Base-by-base conservation (phyloP, 2,113 vertebrate genomes). In the Himantopus leucocephalus region DNA sequence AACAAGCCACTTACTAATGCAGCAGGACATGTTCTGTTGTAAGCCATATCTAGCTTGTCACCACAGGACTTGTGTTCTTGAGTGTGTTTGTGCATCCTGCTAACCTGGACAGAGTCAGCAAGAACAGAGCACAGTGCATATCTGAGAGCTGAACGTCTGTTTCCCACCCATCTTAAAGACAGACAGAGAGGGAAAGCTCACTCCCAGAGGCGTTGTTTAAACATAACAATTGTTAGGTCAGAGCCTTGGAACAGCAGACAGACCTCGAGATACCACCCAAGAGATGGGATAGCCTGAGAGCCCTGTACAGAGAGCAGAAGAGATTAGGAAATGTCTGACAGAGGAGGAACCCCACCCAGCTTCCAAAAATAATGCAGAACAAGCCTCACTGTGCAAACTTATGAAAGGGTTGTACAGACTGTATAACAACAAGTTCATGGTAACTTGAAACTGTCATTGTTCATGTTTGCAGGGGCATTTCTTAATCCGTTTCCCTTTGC, bases 311-410 rank as follows among this genome's bases (percentile, higher is more conserved):
- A 81, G 15, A 71, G 18, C 37, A 75, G 24, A 84, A 92, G 47
- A 84, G 11, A 45, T 60, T 68, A 81, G 84, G 91, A 92, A 89
- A 75, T 63, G 32, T 59, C 60, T 87, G 17, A 15, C 10, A 64
- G 41, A 63, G 43, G 60, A 96, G 34, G 29, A 95, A 78, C 60
- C 26, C 22, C 89, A 92, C 64, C 41, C 77, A 85, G 43, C 67
- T 95, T 96, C 95, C 80, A 95, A 97, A 95, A 94, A 78, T 87
- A 91, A 87, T 71, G 32, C n/a, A 87, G 27, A 81, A 43, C 43
- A 78, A 86, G 24, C 41, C 48, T 81, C 14, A 24, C 20, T 89
- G 12, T 81, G 43, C 16, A 86, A 89, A 74, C 23, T 55, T 84
- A 19, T 8, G 20, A 78, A 89, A 63, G 29, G 2, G 73, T 91